These are phyloP conservation scores for Liodrosophila aerea DNA, from an alignment of 2,888 invertebrate genomes.

Conservation along the genomic window DNA sequence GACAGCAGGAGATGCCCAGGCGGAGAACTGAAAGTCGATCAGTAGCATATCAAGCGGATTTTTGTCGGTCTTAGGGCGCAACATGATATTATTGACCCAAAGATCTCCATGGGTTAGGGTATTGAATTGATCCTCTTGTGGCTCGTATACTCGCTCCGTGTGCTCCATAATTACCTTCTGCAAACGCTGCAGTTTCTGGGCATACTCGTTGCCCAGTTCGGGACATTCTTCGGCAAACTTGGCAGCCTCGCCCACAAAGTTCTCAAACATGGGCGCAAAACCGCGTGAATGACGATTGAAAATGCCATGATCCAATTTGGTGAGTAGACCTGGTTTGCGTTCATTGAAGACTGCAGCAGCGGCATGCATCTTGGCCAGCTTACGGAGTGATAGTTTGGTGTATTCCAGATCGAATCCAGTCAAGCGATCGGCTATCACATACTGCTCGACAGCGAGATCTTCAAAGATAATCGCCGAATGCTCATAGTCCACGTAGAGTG, in stretches of 20 bases:
- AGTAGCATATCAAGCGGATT: slow-evolving; percentile 66
- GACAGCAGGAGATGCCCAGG: slow-evolving; percentile 79
- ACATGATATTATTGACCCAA: slow-evolving; percentile 80
- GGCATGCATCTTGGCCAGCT: slow-evolving; percentile 83
- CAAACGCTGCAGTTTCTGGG: slow-evolving; percentile 69
- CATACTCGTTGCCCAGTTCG: slow-evolving; percentile 68
- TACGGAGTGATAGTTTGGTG: slow-evolving; percentile 77
- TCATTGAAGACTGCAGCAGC: slow-evolving; percentile 82
- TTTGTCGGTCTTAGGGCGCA: slow-evolving; percentile 35
- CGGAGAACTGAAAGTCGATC: slow-evolving; percentile 80
- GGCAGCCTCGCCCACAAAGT: slow-evolving; percentile 64
- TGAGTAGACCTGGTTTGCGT: slow-evolving; percentile 61
- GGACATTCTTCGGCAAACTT: slow-evolving; percentile 65
- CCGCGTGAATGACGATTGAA: slow-evolving; percentile 75
- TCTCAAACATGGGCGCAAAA: slow-evolving; percentile 68
- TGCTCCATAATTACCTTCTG: slow-evolving; percentile 73
- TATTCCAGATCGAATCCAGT: slow-evolving; percentile 81
- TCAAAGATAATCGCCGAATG: slow-evolving; percentile 73
- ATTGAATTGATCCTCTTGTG: slow-evolving; percentile 53
- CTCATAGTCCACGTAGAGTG: slow-evolving; percentile 70
- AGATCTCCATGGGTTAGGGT: slow-evolving; percentile 79
- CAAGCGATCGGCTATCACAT: slow-evolving; percentile 67
- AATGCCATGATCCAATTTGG: slow-evolving; percentile 74
- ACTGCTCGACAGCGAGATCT: slow-evolving; percentile 60
- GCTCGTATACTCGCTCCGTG: slow-evolving; percentile 66